Evolutionary conservation across 2,113 vertebrate genomes (phyloP), one percentile per base, ranked within the genome.

Genomic region (Hirundichthys speculiger): DNA sequence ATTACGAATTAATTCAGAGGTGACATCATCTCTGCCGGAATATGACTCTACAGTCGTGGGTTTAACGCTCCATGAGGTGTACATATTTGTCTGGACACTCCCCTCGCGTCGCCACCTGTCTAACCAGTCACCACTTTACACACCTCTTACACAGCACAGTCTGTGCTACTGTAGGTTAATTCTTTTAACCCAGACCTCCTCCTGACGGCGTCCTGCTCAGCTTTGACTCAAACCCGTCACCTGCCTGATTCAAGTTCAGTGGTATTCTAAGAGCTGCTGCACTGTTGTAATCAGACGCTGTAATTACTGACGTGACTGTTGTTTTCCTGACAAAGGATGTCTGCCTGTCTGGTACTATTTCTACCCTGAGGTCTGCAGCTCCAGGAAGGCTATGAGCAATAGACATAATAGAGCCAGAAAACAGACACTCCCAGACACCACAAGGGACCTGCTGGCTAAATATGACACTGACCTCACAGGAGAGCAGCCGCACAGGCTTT

Each of bases 401-500:
- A 94, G 91, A 93, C 92, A 93, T 91, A 94, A 93, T 90, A 93
- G 87, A 86, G 86, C 87, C 77, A 79, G 83, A 90, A 89, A 91
- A 87, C 87, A 90, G 92, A 89, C 87, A 88, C 89, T 92, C 90
- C 88, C 90, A 92, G 92, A 92, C 93, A 92, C 91, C 90, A 91
- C 90, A 89, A 89, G 88, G 84, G 86, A 91, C 82, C 85, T 89
- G 83, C 85, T 84, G 87, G 87, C 90, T 91, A 88, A 88, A 89
- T 90, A 78, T 81, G 88, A 89, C 86, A 86, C 84, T 88, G 87
- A 89, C 84, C 86, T 91, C 86, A 89, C 81, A 85, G 77, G 78
- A 88, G 87, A 85, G 75, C 79, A 86, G 85, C 82, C 88, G 82
- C 86, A 79, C 39, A 5, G 83, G 75, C 75, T 80, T 87, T 78